Evolutionary conservation across 2,113 vertebrate species (phyloP), one percentile per base, ranked within the genome.

Genomic region (Amblyornis subalaris): DNA sequence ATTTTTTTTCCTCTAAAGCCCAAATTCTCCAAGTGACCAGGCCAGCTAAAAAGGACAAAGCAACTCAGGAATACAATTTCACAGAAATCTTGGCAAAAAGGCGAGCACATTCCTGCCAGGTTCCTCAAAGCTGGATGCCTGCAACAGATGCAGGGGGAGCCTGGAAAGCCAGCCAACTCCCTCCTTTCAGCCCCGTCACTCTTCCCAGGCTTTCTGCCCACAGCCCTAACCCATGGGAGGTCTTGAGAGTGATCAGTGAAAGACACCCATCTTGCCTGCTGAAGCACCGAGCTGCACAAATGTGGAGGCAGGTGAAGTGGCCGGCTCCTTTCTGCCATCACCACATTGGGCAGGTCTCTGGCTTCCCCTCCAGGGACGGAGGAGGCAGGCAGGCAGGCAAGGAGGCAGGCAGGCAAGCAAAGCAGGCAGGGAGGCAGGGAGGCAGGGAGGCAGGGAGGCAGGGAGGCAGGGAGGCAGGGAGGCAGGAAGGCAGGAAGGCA

Each of bases 181-280:
- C 40, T 65, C 14, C n/a, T 82, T 91, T 94, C 29, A 83, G 22
- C 5, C 24, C 12, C 18, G 16, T 9, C 65, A 10, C 17, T 78
- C 31, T 48, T 55, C 33, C 3, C 0, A 3, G 22, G 20, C 54
- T 95, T 78, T 75, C 35, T 3, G 1, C n/a, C 24, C 4, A 0
- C 16, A 70, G 33, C 4, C 8, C 23, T 48, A 61, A 53, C 6
- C 44, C 25, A 17, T 1, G 1, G 1, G 1, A 26, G 0, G 0
- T 25, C 70, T 67, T 0, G 0, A 47, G 31, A 75, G 33, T 0
- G 0, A 33, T 16, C 42, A 21, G 18, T 50, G 28, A 87, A 83
- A 88, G 38, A 28, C 2, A 3, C 20, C 20, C 33, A 35, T 22
- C 44, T 53, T 62, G 31, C 7, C 12, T 53, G 23, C 11, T 75